phyloP scores from a whole-genome alignment of 2,113 vertebrate species.

The Cichladusa arquata region DNA sequence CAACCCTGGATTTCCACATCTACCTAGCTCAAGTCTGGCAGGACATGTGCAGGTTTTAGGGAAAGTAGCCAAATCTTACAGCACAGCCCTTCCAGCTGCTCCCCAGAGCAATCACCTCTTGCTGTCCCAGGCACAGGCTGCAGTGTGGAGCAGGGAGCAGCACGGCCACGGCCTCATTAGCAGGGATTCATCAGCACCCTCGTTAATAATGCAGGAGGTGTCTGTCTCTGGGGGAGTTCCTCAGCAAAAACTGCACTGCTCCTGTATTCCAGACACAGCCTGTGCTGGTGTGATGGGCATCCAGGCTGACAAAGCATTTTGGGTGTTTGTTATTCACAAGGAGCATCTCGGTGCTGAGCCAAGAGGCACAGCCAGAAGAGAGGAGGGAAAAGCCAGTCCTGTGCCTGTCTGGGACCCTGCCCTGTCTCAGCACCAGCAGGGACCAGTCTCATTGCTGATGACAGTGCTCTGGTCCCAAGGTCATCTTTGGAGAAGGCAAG shows the following conservation, averaged over 20 bases:
- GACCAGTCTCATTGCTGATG: background rate
- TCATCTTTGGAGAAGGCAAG: background rate
- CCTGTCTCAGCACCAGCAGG: background rate
- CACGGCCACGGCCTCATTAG: constrained; percentile 38
- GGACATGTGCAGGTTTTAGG: background rate
- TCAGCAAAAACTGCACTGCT: constrained; percentile 29
- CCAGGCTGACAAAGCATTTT: constrained; percentile 33
- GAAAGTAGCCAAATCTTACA: background rate
- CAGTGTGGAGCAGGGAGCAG: background rate
- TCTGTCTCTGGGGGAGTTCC: constrained; percentile 48
- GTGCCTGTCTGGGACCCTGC: background rate
- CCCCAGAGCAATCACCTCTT: background rate
- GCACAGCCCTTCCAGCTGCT: background rate
- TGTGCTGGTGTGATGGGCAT: constrained; percentile 11
- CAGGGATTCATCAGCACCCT: constrained; percentile 32
- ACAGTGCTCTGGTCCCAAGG: background rate
- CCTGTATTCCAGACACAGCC: constrained; percentile 35
- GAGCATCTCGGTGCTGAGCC: background rate
- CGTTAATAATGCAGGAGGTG: constrained; percentile 67
- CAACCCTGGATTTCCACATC: background rate
- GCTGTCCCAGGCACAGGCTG: background rate
- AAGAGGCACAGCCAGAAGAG: background rate
- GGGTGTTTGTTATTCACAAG: constrained; percentile 3
- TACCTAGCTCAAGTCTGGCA: background rate
- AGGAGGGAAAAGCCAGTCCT: background rate